phyloP scores from a whole-genome alignment of 2,797 vertebrate species.

The Alosa sapidissima region DNA sequence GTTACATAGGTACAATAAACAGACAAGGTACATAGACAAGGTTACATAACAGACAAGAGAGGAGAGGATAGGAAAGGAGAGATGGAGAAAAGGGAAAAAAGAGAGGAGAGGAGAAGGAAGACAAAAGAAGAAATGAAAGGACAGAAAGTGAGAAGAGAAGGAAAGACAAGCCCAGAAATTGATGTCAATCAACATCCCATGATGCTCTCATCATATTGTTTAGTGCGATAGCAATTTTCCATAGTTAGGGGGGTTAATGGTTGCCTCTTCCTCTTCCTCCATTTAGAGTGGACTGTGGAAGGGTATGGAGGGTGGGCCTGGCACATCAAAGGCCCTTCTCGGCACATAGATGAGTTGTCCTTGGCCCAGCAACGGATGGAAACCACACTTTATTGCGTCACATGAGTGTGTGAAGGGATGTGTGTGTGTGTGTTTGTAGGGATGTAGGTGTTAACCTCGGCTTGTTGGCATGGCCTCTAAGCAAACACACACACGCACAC shows the following conservation, averaged over 20 bases:
- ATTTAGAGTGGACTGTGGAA: neutral
- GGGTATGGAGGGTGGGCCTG: neutral
- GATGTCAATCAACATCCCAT: neutral
- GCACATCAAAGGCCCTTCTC: neutral
- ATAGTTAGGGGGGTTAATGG: neutral
- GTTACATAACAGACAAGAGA: too few relatives aligned
- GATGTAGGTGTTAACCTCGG: constrained; percentile 20
- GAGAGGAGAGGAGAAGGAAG: neutral
- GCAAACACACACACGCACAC: constrained; percentile 20
- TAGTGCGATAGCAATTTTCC: neutral
- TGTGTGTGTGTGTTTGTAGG: constrained; percentile 26
- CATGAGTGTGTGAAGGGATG: constrained; percentile 17
- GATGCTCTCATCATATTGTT: neutral
- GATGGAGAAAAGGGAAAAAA: neutral
- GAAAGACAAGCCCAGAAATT: neutral
- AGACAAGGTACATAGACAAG: too few relatives aligned
- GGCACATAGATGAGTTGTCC: neutral
- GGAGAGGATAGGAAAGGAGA: neutral
- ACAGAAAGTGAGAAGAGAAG: too few relatives aligned
- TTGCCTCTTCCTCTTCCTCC: neutral
- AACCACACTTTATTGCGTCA: neutral
- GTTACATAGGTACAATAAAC: too few relatives aligned
- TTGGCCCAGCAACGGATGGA: neutral
- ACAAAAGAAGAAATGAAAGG: neutral
- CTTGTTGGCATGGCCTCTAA: neutral